These are phyloP conservation scores for Hystrix cristata DNA, from an alignment of 2,113 vertebrate genomes.

Conservation along the genomic window DNA sequence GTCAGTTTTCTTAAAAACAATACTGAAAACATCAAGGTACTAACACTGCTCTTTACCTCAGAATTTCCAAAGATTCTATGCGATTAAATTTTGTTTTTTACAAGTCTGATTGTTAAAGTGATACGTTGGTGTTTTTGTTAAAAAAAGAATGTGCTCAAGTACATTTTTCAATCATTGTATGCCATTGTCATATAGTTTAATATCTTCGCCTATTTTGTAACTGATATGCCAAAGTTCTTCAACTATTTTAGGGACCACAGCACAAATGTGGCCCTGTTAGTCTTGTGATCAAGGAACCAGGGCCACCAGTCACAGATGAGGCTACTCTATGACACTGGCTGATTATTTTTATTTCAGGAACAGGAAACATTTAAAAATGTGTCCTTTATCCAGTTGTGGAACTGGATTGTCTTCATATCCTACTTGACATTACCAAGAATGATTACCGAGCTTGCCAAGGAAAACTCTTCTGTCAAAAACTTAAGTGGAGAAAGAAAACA, in stretches of 20 bases:
- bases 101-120: conserved; percentile 27
- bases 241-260: neutral
- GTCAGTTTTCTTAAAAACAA: neutral
- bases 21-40: neutral
- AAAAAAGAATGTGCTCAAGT: neutral
- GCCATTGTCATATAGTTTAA: neutral
- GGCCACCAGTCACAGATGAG: neutral
- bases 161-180: neutral
- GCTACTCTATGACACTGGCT: neutral
- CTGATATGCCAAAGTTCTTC: neutral
- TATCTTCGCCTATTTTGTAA: neutral
- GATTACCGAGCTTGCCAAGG: conserved; percentile 20
- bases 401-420: neutral
- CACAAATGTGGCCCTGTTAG: neutral
- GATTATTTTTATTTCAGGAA: conserved; percentile 36
- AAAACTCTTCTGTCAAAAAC: conserved; percentile 30
- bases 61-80: neutral
- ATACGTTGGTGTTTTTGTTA: neutral
- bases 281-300: neutral
- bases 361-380: neutral
- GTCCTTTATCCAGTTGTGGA: neutral
- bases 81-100: conserved; percentile 26
- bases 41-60: neutral
- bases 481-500: neutral
- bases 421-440: neutral